phyloP scores from a whole-genome alignment of 1,140 invertebrate genomes.

The Glossosoma conforme region DNA sequence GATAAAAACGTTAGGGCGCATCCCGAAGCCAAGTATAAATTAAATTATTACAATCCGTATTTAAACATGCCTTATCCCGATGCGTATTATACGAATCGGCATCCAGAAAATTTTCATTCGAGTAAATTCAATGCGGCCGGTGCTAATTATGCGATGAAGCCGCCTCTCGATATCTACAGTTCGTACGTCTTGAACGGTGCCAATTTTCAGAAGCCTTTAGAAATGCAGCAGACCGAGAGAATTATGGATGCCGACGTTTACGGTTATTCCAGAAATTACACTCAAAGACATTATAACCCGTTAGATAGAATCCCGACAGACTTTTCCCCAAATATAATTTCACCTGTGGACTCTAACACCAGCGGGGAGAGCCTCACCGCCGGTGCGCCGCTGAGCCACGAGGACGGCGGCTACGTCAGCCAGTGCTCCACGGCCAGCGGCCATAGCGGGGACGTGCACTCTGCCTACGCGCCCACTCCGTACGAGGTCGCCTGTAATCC shows the following conservation, averaged over 20 bases:
- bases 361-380: slow-evolving; percentile 41
- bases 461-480: too few species aligned
- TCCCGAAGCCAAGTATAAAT: slow-evolving; percentile 14
- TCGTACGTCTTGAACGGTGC: background rate
- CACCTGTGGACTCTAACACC: slow-evolving; percentile 43
- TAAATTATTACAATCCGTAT: slow-evolving; percentile 21
- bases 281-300: slow-evolving; percentile 32
- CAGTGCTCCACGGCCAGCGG: slow-evolving; percentile 44
- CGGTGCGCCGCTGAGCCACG: slow-evolving; percentile 35
- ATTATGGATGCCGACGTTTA: slow-evolving; percentile 18
- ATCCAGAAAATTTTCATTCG: slow-evolving; percentile 6
- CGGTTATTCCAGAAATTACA: slow-evolving; percentile 39
- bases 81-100: slow-evolving; percentile 9
- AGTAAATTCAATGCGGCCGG: slow-evolving; percentile 7
- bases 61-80: slow-evolving; percentile 18
- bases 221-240: slow-evolving; percentile 13
- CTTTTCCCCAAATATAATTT: slow-evolving; percentile 46
- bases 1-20: slow-evolving; percentile 15
- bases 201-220: slow-evolving; percentile 17
- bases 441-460: slow-evolving; percentile 40
- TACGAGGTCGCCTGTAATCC: too few species aligned
- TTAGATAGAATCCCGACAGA: slow-evolving; percentile 38
- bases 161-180: slow-evolving; percentile 15
- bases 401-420: slow-evolving; percentile 48
- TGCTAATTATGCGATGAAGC: slow-evolving; percentile 16